Evolutionary conservation across 2,888 invertebrate genomes (phyloP), one percentile per base, ranked within the genome.

Genomic region (Junonia oenone): DNA sequence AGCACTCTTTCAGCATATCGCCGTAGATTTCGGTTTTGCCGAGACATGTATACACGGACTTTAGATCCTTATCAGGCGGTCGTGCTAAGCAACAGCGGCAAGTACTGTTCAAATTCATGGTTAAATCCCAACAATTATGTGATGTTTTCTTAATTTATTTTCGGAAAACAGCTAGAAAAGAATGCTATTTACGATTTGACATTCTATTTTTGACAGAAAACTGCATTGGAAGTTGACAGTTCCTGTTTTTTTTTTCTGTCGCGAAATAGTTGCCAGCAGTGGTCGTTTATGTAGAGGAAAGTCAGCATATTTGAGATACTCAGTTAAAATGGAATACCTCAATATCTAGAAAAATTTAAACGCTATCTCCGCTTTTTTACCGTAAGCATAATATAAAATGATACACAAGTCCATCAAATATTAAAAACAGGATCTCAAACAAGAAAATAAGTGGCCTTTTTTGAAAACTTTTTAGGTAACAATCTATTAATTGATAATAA

Each of bases 1-100:
- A 89, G 75, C 88, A 89, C 65, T 89, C 84, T 62, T 80, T 84
- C 26, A 89, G 59, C 82, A 89, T 83, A 62, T 85, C 83, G 29
- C 74, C 74, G 57, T 82, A 89, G 43, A 84, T 64, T 75, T 87
- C 88, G 0, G 75, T 65, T 59, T 77, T 76, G 9, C 76, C 83
- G 0, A 80, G 67, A 49, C 69, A 68, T 38, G 68, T 73, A 59
- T 86, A 83, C 3, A 72, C 55, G 0, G 73, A 63, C 51, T 78
- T 81, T n/a, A 88, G 56, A 48, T 81, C 71, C 59, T 83, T 87
- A 55, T 86, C 87, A 0, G 86, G 82, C 0, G 83, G 81, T 19
- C 82, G 75, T 51, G 73, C 50, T 38, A 84, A 69, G 61, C 88
- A 88, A 63, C 88, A 88, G 11, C 77, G 75, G 57, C 87, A 88